Evolutionary conservation across 1,140 invertebrate species (phyloP), one percentile per base, ranked within the genome.

Genomic region (Colletes latitarsis): DNA sequence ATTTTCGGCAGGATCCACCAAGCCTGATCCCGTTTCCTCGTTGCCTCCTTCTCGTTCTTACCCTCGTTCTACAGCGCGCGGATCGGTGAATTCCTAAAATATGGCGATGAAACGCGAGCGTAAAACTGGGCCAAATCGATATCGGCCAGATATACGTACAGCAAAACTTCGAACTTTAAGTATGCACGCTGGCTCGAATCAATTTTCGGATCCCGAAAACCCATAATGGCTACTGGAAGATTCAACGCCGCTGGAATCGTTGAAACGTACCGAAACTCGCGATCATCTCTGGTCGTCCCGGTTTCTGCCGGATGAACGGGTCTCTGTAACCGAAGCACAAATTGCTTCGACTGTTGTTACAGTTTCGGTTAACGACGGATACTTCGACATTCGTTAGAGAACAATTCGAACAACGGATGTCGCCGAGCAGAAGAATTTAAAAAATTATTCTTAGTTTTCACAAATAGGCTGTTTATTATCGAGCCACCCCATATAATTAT

Each of bases 201-300:
- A 86, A 86, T 86, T 86, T 85, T 86, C 79, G 69, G 19, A 63
- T 70, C 53, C 41, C 12, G 79, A 82, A 83, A 86, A 75, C 17
- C 73, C 55, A 46, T 82, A 85, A 86, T 69, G 70, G 82, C 57
- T 73, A 64, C 57, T 39, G 43, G 49, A 75, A 71, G 77, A 74
- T 80, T 67, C 55, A 52, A 41, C 46, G 14, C 15, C 6, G 60
- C 8, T 69, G 21, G 46, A 55, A 46, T 60, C 66, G 62, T 17
- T 57, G 30, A 41, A 21, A 57, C 15, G 21, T n/a, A 58, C 53
- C 30, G 43, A 62, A 76, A 75, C n/a, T 55, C 60, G 55, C 49
- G 72, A 46, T 52, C 68, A 46, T 52, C 68, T 52, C 70, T 77
- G 30, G 30, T 62, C n/a, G 46, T 21, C 8, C n/a, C 39, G 39